Evolutionary conservation across 1,140 invertebrate genomes (phyloP).

Genomic region (Pectinophora gossypiella): DNA sequence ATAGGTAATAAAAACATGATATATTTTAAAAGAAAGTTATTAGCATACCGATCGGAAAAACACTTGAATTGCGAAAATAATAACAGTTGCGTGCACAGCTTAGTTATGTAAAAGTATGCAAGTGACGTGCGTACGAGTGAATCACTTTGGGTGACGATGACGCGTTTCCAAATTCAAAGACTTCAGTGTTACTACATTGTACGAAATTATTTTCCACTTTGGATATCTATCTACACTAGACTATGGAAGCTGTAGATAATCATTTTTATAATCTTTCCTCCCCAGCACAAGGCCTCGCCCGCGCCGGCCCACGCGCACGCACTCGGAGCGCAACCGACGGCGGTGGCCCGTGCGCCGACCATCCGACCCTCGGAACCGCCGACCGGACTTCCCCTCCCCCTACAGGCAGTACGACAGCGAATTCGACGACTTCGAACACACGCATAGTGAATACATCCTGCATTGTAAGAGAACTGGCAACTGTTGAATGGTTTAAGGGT

Average conservation of each 20-base stretch:
- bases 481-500: too few species aligned
- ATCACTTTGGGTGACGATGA: neutral
- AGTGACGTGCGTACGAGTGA: neutral
- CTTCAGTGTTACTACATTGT: neutral
- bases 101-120: neutral
- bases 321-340: conserved; percentile 38
- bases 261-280: too few species aligned
- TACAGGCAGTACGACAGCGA: conserved; percentile 36
- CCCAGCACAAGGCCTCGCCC: too few species aligned
- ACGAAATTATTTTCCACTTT: too few species aligned
- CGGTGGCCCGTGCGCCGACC: conserved; percentile 19
- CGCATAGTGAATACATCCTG: conserved; percentile 32
- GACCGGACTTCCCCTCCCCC: conserved; percentile 12
- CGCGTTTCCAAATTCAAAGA: neutral
- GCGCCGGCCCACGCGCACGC: conserved; percentile 21
- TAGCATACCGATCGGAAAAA: too few species aligned
- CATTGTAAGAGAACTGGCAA: conserved; percentile 48
- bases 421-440: conserved; percentile 34
- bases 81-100: neutral
- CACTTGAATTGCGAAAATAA: too few species aligned
- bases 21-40: too few species aligned
- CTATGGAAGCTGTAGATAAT: too few species aligned
- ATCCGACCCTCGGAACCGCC: neutral
- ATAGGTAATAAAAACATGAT: too few species aligned
- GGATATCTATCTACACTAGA: too few species aligned